A percentile compares a stretch with the other conserved stretches of the same genome.
phyloP scores from a whole-genome alignment of 2,888 invertebrate genomes.

The Deilephila porcellus region DNA sequence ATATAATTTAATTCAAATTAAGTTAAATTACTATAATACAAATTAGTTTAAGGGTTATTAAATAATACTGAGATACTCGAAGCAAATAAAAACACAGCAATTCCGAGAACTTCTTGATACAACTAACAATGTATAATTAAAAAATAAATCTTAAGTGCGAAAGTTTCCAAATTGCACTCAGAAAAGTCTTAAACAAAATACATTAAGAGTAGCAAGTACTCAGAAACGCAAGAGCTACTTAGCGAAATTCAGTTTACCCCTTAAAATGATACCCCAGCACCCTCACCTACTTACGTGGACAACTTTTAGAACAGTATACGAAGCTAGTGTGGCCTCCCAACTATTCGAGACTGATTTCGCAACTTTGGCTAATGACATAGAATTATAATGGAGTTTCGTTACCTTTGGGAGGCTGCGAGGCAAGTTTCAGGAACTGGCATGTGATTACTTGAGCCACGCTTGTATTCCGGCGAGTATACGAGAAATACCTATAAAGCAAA shows the following conservation, averaged over 20 bases:
- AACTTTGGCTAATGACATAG: constrained; percentile 58
- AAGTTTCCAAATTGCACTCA: background rate
- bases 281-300: constrained; percentile 7
- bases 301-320: constrained; percentile 31
- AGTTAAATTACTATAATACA: too few relatives aligned
- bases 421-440: constrained; percentile 41
- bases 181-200: background rate
- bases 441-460: background rate
- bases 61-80: too few relatives aligned
- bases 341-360: constrained; percentile 47
- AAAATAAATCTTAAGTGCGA: too few relatives aligned
- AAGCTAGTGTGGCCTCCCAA: constrained; percentile 21
- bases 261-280: background rate
- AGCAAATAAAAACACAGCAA: too few relatives aligned
- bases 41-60: too few relatives aligned
- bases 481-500: background rate
- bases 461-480: background rate
- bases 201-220: background rate
- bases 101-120: too few relatives aligned
- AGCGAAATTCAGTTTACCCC: background rate
- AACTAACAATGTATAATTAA: too few relatives aligned
- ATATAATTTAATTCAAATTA: too few relatives aligned
- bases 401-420: constrained; percentile 48
- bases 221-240: background rate
- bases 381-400: constrained; percentile 62